phyloP scores from a whole-genome alignment of 1,140 invertebrate species.

The Onthophagus taurus region DNA sequence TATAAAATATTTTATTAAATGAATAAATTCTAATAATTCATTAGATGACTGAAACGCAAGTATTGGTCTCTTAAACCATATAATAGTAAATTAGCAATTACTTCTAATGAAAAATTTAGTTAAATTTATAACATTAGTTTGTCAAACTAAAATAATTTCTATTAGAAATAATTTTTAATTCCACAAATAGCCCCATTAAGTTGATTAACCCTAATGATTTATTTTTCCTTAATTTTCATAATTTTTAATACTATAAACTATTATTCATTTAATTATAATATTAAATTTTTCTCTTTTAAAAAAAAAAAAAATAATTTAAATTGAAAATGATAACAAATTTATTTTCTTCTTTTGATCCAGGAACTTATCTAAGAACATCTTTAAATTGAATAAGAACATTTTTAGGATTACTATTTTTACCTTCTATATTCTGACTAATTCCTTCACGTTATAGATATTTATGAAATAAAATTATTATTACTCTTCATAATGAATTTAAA shows the following conservation, averaged over 20 bases:
- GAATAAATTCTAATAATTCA: slow-evolving; percentile 45
- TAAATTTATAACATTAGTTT: slow-evolving; percentile 41
- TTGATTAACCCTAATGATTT: slow-evolving; percentile 42
- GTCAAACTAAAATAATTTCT: slow-evolving; percentile 48
- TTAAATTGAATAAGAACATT: slow-evolving; percentile 47
- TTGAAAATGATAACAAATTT: slow-evolving; percentile 48
- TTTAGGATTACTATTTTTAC: slow-evolving; percentile 40
- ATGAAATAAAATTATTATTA: slow-evolving; percentile 39
- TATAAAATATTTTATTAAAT: slow-evolving; percentile 46
- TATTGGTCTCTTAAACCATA: slow-evolving; percentile 46
- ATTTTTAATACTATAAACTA: slow-evolving; percentile 42
- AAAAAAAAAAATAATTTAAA: slow-evolving; percentile 32
- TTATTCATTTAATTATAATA: slow-evolving; percentile 34
- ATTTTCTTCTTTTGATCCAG: slow-evolving; percentile 46
- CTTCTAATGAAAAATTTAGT: slow-evolving; percentile 48
- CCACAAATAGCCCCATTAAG: slow-evolving; percentile 45
- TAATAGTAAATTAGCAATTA: slow-evolving; percentile 37
- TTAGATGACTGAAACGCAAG: slow-evolving; percentile 54
- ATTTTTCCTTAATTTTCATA: slow-evolving; percentile 41
- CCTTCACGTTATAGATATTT: slow-evolving; percentile 39
- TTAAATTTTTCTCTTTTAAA: slow-evolving; percentile 20
- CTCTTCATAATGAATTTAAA: slow-evolving; percentile 44
- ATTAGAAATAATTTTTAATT: slow-evolving; percentile 46
- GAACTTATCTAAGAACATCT: slow-evolving; percentile 37
- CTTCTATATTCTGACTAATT: slow-evolving; percentile 40